A percentile compares a stretch with the other conserved stretches of the same genome.
These are phyloP conservation scores for Oryzaephilus surinamensis DNA, from an alignment of 1,140 invertebrate species.

Conservation along the genomic window DNA sequence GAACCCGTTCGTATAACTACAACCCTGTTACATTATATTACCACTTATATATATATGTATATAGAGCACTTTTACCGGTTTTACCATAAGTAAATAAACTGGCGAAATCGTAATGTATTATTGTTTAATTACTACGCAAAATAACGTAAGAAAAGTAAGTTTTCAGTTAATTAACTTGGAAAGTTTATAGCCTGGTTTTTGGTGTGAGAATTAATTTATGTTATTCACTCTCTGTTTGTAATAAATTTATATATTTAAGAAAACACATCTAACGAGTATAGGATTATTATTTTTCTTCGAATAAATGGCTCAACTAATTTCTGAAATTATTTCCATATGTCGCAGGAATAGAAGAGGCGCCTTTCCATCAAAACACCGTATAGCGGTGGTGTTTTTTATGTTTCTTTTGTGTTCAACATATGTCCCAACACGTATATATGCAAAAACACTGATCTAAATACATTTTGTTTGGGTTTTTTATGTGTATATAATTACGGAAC, in stretches of 20 bases:
- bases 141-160: conserved; percentile 28
- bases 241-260: conserved; percentile 5
- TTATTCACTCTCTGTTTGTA: conserved; percentile 24
- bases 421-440: too few relatives aligned
- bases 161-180: conserved; percentile 28
- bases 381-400: too few relatives aligned
- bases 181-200: too few relatives aligned
- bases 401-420: too few relatives aligned
- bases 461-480: too few relatives aligned
- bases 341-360: background rate
- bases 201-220: conserved; percentile 27
- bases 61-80: conserved; percentile 3
- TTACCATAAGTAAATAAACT: conserved; percentile 27
- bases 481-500: too few relatives aligned
- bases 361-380: too few relatives aligned
- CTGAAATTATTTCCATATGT: conserved; percentile 2
- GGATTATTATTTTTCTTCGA: background rate
- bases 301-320: conserved; percentile 2
- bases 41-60: too few relatives aligned
- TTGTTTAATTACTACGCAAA: conserved; percentile 32
- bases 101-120: conserved; percentile 26
- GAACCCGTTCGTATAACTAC: too few relatives aligned
- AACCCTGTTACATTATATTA: too few relatives aligned
- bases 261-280: background rate
- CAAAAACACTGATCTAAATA: too few relatives aligned